phyloP scores from a whole-genome alignment of 35 echinoderm and acorn worm species.

The Stichopus chloronotus region DNA sequence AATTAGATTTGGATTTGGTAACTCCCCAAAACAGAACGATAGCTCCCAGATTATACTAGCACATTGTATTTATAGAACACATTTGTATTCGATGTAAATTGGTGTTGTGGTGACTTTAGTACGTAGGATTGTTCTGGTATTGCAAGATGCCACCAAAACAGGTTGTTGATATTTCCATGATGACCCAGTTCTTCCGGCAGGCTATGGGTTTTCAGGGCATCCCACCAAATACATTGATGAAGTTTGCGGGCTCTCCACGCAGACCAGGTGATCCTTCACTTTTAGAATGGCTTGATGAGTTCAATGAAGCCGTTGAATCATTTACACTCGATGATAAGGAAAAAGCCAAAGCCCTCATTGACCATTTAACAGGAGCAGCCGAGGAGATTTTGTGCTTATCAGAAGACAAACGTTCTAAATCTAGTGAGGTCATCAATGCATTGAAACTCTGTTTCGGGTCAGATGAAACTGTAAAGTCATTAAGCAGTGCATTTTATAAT shows the following conservation, averaged over 20 bases:
- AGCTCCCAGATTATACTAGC: too few relatives aligned
- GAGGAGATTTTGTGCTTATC: background rate
- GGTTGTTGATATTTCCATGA: background rate
- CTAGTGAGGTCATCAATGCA: background rate
- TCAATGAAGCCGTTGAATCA: constrained; percentile 8
- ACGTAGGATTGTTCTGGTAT: too few relatives aligned
- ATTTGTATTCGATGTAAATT: too few relatives aligned
- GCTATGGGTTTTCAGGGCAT: constrained; percentile 48
- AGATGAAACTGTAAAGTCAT: background rate
- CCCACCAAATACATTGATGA: background rate
- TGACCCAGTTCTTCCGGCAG: constrained; percentile 19
- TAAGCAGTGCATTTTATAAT: background rate
- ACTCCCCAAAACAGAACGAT: too few relatives aligned
- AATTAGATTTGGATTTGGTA: too few relatives aligned
- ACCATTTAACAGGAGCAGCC: background rate
- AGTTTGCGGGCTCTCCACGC: background rate
- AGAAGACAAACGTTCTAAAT: background rate
- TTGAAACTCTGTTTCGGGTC: background rate
- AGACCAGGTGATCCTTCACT: background rate
- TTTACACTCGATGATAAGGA: background rate
- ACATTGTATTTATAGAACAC: too few relatives aligned
- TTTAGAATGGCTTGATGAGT: constrained; percentile 19
- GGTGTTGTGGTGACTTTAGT: too few relatives aligned
- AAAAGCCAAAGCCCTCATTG: background rate
- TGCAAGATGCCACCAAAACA: background rate